phyloP scores from a whole-genome alignment of 2,113 vertebrate species.

The Cynocephalus volans region DNA sequence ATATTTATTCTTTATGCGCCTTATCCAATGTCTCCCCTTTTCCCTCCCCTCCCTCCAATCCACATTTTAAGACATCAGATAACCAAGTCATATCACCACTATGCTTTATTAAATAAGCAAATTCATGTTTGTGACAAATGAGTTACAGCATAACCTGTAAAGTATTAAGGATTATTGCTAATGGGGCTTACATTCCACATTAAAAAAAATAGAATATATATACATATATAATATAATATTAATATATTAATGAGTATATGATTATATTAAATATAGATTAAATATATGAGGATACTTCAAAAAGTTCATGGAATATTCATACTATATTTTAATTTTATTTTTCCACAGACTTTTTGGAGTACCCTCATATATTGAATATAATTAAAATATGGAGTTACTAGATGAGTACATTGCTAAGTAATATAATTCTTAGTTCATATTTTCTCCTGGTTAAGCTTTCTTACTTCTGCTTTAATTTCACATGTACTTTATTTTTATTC shows the following conservation, averaged over 20 bases:
- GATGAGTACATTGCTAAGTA: constrained; percentile 8
- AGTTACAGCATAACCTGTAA: not conserved
- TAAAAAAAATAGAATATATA: not conserved
- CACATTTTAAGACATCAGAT: constrained; percentile 18
- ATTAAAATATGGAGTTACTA: constrained; percentile 13
- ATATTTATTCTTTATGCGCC: too few relatives aligned
- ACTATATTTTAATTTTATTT: too few relatives aligned
- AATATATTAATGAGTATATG: not conserved
- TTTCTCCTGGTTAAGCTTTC: not conserved
- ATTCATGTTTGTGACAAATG: constrained; percentile 19
- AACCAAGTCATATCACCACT: constrained; percentile 2
- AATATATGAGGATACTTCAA: not conserved
- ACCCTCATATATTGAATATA: not conserved
- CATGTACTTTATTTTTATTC: constrained; percentile 35
- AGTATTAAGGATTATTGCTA: constrained; percentile 11
- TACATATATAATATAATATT: not conserved
- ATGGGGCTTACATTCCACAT: not conserved
- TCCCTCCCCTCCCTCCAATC: too few relatives aligned
- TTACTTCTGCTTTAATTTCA: constrained; percentile 37
- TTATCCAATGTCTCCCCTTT: too few relatives aligned
- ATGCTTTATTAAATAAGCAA: constrained; percentile 44
- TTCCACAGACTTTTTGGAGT: too few relatives aligned
- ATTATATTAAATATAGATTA: not conserved
- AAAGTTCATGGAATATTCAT: too few relatives aligned
- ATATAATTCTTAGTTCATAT: constrained; percentile 7